phyloP scores from a whole-genome alignment of 2,888 invertebrate species.

The Slavum lentiscoides region DNA sequence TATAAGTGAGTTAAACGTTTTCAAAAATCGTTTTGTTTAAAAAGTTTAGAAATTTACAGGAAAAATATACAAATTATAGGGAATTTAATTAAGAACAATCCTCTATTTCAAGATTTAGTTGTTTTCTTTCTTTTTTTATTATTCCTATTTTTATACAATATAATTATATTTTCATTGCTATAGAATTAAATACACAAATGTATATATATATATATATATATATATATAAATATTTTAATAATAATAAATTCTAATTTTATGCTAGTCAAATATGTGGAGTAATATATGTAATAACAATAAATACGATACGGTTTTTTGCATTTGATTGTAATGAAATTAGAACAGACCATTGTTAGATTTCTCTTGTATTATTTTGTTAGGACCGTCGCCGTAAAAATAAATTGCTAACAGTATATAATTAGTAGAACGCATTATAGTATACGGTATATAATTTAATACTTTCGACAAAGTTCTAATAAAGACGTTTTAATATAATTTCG shows the following conservation, averaged over 20 bases:
- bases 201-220: too few relatives aligned
- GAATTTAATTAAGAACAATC: too few relatives aligned
- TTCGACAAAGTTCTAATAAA: neutral
- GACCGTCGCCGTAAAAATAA: slow-evolving; percentile 1
- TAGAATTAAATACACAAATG: neutral
- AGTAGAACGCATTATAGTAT: neutral
- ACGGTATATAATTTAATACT: neutral
- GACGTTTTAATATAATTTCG: neutral
- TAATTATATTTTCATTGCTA: too few relatives aligned
- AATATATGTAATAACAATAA: neutral
- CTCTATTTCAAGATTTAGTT: too few relatives aligned
- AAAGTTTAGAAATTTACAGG: too few relatives aligned
- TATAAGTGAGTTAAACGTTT: too few relatives aligned
- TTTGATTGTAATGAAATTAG: slow-evolving; percentile 18
- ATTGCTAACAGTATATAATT: neutral
- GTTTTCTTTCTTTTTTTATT: too few relatives aligned
- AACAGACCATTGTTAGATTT: slow-evolving; percentile 24
- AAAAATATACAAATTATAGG: too few relatives aligned
- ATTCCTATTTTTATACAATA: too few relatives aligned
- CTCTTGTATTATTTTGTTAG: slow-evolving; percentile 11
- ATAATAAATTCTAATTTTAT: slow-evolving; percentile 2
- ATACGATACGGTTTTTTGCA: slow-evolving; percentile 10
- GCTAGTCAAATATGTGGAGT: neutral
- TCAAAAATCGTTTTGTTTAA: too few relatives aligned
- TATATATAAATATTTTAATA: neutral